Evolutionary conservation across 2,888 invertebrate genomes (phyloP).

Genomic region (Melitaea athalia): DNA sequence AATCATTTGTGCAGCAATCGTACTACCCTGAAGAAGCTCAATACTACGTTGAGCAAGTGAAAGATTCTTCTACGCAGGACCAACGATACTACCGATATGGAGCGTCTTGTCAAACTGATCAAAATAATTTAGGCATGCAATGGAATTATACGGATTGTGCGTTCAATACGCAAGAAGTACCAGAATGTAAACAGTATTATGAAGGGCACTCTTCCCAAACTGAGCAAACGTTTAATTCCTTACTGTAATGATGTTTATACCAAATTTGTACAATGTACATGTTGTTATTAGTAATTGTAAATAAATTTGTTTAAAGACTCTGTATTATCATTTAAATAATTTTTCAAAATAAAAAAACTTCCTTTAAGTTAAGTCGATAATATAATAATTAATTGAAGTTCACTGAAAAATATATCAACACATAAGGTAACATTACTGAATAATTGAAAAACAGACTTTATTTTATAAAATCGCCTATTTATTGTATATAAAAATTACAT

Average conservation of each 20-base stretch:
- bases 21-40: conserved; percentile 75
- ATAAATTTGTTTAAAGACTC: conserved; percentile 41
- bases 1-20: conserved; percentile 61
- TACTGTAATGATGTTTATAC: conserved; percentile 58
- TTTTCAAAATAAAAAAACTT: conserved; percentile 30
- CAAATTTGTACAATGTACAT: conserved; percentile 37
- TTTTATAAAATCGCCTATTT: conserved; percentile 80
- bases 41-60: conserved; percentile 65
- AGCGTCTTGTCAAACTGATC: conserved; percentile 61
- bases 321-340: conserved; percentile 28
- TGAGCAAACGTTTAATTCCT: conserved; percentile 62
- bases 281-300: conserved; percentile 54
- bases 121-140: conserved; percentile 60
- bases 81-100: conserved; percentile 69
- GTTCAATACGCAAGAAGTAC: conserved; percentile 57
- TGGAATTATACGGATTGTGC: conserved; percentile 73
- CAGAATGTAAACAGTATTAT: conserved; percentile 68
- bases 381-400: neutral
- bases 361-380: conserved; percentile 32
- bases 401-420: too few relatives aligned
- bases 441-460: conserved; percentile 54
- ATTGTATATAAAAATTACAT: conserved; percentile 83
- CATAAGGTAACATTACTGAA: conserved; percentile 31
- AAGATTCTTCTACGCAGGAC: conserved; percentile 63
- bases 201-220: conserved; percentile 64